phyloP scores from a whole-genome alignment of 2,888 invertebrate species.

The Trichogramma dendrolimi region DNA sequence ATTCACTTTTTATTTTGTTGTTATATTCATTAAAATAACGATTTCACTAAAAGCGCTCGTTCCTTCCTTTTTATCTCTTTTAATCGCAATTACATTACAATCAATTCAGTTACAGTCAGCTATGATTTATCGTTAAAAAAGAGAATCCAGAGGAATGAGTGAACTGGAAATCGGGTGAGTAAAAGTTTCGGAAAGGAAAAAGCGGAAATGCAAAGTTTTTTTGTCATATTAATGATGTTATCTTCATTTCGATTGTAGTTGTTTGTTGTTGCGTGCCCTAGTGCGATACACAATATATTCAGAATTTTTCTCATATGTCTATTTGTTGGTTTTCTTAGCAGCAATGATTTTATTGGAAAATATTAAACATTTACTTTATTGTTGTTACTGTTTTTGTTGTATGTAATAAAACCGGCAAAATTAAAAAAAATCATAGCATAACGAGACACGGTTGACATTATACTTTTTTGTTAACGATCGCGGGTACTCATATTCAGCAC shows the following conservation, averaged over 20 bases:
- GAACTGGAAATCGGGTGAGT: conserved; percentile 28
- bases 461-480: conserved; percentile 33
- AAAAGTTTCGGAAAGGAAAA: conserved; percentile 26
- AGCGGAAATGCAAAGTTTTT: conserved; percentile 31
- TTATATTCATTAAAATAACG: conserved; percentile 22
- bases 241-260: conserved; percentile 11
- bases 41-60: conserved; percentile 27
- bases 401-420: neutral
- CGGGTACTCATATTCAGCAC: conserved; percentile 30
- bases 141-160: conserved; percentile 25
- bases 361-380: neutral
- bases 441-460: conserved; percentile 13
- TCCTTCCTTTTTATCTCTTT: conserved; percentile 25
- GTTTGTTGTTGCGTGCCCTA: conserved; percentile 28
- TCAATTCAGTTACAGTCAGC: no score
- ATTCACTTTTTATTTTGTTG: conserved; percentile 25
- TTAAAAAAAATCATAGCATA: neutral
- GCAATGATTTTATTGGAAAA: neutral
- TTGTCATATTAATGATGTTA: neutral
- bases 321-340: neutral
- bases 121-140: conserved; percentile 29
- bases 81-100: conserved; percentile 19
- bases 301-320: conserved; percentile 17
- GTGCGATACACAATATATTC: conserved; percentile 29
- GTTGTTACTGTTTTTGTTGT: neutral